Evolutionary conservation across 1,140 invertebrate species (phyloP), one percentile per base, ranked within the genome.

Genomic region (Armadillidium nasatum): DNA sequence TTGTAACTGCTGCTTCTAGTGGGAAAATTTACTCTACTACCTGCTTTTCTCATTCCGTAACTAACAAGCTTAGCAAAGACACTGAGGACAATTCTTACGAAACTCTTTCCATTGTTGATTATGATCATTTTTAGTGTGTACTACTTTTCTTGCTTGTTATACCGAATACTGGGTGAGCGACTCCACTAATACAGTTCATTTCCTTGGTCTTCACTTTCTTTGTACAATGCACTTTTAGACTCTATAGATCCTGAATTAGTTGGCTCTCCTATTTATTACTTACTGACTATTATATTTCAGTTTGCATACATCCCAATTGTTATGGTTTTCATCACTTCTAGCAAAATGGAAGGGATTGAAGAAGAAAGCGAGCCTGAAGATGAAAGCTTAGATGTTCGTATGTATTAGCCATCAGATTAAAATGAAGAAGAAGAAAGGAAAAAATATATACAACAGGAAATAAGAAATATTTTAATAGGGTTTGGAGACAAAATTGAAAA

Each of bases 401-500:
- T 13, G 50, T 33, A 33, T 33, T 33, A 60, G 19, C 50, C 50
- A 19, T 2, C 19, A 15, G 50, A 19, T 15, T 19, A 13, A 60
- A 60, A 60, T 60, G 50, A 60, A 60, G 50, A 60, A 60, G 50
- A 60, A 60, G 50, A 60, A 60, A 60, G 50, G 19, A 2, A 7
- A 60, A 13, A 60, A 60, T 60, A 15, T 19, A 60, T 60, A 15
- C 50, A 19, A 19, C 50, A 7, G 19, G 50, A 19, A 60, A 60
- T 60, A 13, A 60, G 7, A 60, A 60, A 60, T 2, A 60, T 60
- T 1, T 19, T 60, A 4, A 15, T 60, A 19, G 11, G 50, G 3
- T 13, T 60, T 15, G 50, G 50, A 60, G 50, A 13, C 19, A 13
- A 60, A 19, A 60, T 60, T 4, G 50, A 60, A 19, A 60, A 60